phyloP scores from a whole-genome alignment of 2,888 invertebrate genomes.

The Adineta ricciae region DNA sequence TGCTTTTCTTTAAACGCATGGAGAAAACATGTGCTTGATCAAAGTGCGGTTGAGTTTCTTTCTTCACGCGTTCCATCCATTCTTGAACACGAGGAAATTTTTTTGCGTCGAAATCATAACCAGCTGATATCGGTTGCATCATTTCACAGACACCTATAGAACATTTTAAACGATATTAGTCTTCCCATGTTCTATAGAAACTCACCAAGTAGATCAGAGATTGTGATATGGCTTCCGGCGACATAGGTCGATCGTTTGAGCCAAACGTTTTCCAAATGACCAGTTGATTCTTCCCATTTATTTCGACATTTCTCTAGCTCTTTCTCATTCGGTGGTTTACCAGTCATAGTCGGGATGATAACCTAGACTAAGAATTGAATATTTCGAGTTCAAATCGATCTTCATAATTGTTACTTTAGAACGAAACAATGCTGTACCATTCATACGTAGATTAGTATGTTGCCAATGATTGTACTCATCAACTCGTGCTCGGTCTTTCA shows the following conservation, averaged over 20 bases:
- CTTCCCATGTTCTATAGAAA: not conserved
- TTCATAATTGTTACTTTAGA: constrained; percentile 51
- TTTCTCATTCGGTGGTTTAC: constrained; percentile 39
- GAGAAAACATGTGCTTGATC: constrained; percentile 39
- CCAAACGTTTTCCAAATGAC: constrained; percentile 40
- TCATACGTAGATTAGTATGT: constrained; percentile 59
- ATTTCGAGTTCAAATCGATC: constrained; percentile 26
- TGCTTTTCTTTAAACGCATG: not conserved
- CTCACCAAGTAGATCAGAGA: constrained; percentile 41
- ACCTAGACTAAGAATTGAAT: constrained; percentile 37
- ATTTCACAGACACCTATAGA: constrained; percentile 41
- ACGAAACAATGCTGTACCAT: constrained; percentile 58
- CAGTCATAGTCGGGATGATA: constrained; percentile 40
- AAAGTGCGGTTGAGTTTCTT: constrained; percentile 38
- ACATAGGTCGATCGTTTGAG: constrained; percentile 40
- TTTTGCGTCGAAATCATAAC: constrained; percentile 39
- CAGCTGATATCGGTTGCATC: constrained; percentile 40
- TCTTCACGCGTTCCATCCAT: constrained; percentile 42
- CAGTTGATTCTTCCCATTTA: constrained; percentile 34
- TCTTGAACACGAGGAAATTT: constrained; percentile 39
- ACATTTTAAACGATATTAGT: not conserved
- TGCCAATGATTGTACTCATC: constrained; percentile 69
- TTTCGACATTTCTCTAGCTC: constrained; percentile 38
- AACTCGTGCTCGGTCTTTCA: constrained; percentile 57
- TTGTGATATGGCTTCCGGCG: constrained; percentile 40